A percentile compares a stretch with the other conserved stretches of the same genome.
These are phyloP conservation scores for Drosophila pegasa DNA, from an alignment of 2,888 invertebrate genomes.

Conservation along the genomic window DNA sequence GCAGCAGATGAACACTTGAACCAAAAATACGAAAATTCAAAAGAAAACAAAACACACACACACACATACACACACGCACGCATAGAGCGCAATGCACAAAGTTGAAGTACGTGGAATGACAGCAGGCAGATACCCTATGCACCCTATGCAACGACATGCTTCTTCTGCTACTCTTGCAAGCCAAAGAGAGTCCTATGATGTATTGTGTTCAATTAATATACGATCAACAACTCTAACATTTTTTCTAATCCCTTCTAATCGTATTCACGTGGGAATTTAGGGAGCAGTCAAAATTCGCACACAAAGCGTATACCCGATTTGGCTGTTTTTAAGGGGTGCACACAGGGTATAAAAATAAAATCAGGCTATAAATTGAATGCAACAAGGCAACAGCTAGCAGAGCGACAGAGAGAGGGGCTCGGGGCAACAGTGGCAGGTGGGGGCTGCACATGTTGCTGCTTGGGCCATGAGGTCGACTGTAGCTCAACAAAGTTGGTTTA, in stretches of 20 bases:
- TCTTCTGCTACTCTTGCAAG: too few relatives aligned
- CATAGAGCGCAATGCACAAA: conserved; percentile 50
- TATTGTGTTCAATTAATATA: too few relatives aligned
- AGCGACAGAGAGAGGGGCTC: not conserved
- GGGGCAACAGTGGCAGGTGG: conserved; percentile 31
- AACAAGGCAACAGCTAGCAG: conserved; percentile 31
- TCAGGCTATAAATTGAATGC: conserved; percentile 58
- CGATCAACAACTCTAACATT: not conserved
- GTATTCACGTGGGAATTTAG: too few relatives aligned
- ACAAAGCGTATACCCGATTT: not conserved
- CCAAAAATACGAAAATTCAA: conserved; percentile 58
- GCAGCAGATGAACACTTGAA: conserved; percentile 41
- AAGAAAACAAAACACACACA: conserved; percentile 48
- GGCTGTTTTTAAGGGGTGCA: not conserved
- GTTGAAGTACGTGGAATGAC: conserved; percentile 25
- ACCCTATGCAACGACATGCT: too few relatives aligned
- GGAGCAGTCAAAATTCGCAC: not conserved
- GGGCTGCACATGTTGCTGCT: conserved; percentile 55
- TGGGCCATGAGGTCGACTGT: conserved; percentile 44
- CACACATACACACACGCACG: conserved; percentile 5
- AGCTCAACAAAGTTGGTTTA: conserved; percentile 13
- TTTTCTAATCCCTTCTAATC: not conserved
- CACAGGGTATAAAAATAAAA: conserved; percentile 51
- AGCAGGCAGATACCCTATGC: not conserved
- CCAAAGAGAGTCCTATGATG: too few relatives aligned